These are phyloP conservation scores for Metridium senile DNA, from an alignment of 92 coral and sea anemone species.

Conservation along the genomic window DNA sequence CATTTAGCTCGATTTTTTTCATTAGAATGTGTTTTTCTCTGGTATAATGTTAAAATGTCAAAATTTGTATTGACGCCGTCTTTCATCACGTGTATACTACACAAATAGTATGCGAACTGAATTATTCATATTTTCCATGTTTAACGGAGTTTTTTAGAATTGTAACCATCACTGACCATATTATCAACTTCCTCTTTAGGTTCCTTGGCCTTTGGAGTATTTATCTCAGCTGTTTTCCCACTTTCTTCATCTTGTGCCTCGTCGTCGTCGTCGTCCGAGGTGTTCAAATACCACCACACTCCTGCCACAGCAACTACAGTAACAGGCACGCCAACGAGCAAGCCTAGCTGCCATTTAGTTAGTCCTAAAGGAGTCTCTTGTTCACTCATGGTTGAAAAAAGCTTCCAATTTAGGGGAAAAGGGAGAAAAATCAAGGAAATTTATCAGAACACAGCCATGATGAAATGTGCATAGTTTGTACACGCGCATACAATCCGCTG, in stretches of 20 bases:
- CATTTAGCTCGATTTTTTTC: too few relatives aligned
- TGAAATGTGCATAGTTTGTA: slow-evolving; percentile 15
- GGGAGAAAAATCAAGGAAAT: slow-evolving; percentile 3
- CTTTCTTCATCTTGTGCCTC: slow-evolving; percentile 30
- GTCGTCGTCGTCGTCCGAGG: slow-evolving; percentile 17
- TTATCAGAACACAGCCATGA: slow-evolving; percentile 10
- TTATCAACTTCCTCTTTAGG: slow-evolving; percentile 8
- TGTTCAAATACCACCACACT: slow-evolving; percentile 68
- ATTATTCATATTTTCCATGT: background rate
- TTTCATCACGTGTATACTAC: background rate
- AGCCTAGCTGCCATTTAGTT: slow-evolving; percentile 78
- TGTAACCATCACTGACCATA: slow-evolving; percentile 15
- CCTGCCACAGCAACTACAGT: slow-evolving; percentile 71
- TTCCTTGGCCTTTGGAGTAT: slow-evolving; percentile 4
- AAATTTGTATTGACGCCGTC: too few relatives aligned
- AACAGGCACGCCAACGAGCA: slow-evolving; percentile 76
- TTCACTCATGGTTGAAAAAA: slow-evolving; percentile 60
- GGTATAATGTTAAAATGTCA: too few relatives aligned
- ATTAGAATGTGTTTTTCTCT: too few relatives aligned
- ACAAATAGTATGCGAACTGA: background rate
- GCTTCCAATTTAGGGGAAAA: background rate
- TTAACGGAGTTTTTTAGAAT: background rate
- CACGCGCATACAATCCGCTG: slow-evolving; percentile 40
- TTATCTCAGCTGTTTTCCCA: background rate
- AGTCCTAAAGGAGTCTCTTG: slow-evolving; percentile 70